Percentiles rank a stretch among this genome's conserved stretches.
phyloP scores from a whole-genome alignment of 2,113 vertebrate species.

The Toxotes chatareus region DNA sequence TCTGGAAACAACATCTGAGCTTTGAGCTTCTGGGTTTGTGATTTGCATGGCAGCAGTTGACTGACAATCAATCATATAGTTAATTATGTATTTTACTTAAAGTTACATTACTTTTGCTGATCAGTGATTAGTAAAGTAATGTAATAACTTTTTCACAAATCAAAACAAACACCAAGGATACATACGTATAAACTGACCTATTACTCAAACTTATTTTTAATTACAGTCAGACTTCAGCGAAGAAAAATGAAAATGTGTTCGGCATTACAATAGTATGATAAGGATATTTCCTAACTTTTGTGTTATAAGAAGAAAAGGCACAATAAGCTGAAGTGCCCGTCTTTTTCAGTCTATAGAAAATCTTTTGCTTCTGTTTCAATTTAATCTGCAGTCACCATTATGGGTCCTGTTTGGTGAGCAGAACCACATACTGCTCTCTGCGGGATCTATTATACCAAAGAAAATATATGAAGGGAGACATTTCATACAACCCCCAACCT shows the following conservation, averaged over 20 bases:
- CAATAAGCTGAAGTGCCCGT: neutral
- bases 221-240: too few species aligned
- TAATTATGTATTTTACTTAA: too few species aligned
- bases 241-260: neutral
- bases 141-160: too few species aligned
- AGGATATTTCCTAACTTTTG: neutral
- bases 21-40: too few species aligned
- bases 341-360: neutral
- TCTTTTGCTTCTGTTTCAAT: neutral
- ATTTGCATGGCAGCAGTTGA: too few species aligned
- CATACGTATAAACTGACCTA: too few species aligned
- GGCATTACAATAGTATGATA: neutral
- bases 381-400: neutral
- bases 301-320: neutral
- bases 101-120: too few species aligned
- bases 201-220: too few species aligned
- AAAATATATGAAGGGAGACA: conserved; percentile 50
- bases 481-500: conserved; percentile 42
- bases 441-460: neutral
- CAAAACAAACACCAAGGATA: too few species aligned
- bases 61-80: too few species aligned
- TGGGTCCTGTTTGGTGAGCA: neutral
- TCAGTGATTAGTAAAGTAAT: too few species aligned
- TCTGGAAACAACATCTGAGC: too few species aligned
- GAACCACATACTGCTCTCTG: conserved; percentile 4